Conservation (phyloP, 2,113 vertebrate genomes). For the Hymenochirus boettgeri region DNA sequence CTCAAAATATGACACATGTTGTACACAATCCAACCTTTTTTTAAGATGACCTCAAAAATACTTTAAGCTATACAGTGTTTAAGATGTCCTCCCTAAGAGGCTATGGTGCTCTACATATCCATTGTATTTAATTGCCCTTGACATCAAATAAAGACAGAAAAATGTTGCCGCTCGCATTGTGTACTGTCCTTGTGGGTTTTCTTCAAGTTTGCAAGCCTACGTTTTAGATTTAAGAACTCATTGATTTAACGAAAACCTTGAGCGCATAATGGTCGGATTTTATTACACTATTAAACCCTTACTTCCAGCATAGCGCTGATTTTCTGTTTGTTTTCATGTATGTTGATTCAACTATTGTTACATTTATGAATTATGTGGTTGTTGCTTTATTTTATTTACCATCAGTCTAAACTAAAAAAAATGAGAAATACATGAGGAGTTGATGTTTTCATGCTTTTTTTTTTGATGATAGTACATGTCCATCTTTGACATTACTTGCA, state of each 20-base stretch:
- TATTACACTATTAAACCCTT: conserved; percentile 64
- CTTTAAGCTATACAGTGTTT: not conserved
- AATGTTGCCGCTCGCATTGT: not conserved
- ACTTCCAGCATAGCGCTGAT: conserved; percentile 48
- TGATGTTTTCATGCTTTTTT: conserved; percentile 39
- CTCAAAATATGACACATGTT: not conserved
- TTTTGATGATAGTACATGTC: conserved; percentile 39
- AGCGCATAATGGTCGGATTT: conserved; percentile 60
- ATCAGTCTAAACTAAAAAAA: too few relatives aligned
- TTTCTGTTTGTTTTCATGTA: not conserved
- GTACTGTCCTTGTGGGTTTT: not conserved
- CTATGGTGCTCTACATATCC: not conserved
- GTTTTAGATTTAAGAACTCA: not conserved
- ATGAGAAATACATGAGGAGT: not conserved
- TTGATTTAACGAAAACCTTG: conserved; percentile 61
- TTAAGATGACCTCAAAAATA: not conserved
- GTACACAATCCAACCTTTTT: not conserved
- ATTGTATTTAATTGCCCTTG: conserved; percentile 5
- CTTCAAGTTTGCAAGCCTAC: not conserved
- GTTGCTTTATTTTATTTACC: conserved; percentile 12
- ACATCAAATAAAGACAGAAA: not conserved
- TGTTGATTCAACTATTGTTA: conserved; percentile 5
- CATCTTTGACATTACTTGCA: conserved; percentile 44
- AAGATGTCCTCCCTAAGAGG: too few relatives aligned
- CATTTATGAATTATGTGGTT: not conserved